Conservation (phyloP, 1,140 invertebrate species). For the Musca vetustissima region DNA sequence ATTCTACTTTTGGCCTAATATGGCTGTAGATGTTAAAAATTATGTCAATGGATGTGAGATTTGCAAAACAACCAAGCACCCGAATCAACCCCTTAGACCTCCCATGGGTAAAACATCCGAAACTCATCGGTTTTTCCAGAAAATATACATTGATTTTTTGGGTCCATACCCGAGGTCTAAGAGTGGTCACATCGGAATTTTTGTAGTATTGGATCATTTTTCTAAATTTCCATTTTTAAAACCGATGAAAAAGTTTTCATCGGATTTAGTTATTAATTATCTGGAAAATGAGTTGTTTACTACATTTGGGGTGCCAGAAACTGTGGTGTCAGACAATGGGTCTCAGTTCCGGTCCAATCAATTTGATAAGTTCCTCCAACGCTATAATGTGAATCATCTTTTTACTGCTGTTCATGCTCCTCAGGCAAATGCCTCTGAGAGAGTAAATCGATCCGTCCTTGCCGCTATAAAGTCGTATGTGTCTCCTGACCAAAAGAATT, state of each 20-base stretch:
- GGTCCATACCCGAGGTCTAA: constrained; percentile 9
- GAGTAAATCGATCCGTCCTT: constrained; percentile 21
- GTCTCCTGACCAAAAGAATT: background rate
- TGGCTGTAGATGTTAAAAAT: no score
- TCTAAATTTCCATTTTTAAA: constrained; percentile 13
- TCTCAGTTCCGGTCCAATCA: background rate
- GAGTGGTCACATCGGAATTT: constrained; percentile 8
- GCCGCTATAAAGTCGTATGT: constrained; percentile 11
- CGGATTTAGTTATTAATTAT: background rate
- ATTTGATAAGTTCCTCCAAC: constrained; percentile 6
- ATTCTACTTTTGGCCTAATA: background rate
- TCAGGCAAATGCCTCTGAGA: constrained; percentile 25
- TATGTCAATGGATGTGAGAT: no score
- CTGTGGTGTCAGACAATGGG: constrained; percentile 1
- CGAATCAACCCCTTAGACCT: background rate
- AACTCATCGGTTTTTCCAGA: no score
- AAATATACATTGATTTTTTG: constrained; percentile 4
- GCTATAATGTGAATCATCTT: no score
- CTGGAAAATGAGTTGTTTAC: no score
- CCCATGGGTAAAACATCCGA: no score
- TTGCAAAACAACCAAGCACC: constrained; percentile 6
- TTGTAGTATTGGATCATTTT: constrained; percentile 7
- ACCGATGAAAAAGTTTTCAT: constrained; percentile 9
- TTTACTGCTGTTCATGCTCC: constrained; percentile 22
- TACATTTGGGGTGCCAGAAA: background rate